These are phyloP conservation scores for Drosophila willistoni DNA, from an alignment of 1,140 invertebrate species.

Conservation along the genomic window DNA sequence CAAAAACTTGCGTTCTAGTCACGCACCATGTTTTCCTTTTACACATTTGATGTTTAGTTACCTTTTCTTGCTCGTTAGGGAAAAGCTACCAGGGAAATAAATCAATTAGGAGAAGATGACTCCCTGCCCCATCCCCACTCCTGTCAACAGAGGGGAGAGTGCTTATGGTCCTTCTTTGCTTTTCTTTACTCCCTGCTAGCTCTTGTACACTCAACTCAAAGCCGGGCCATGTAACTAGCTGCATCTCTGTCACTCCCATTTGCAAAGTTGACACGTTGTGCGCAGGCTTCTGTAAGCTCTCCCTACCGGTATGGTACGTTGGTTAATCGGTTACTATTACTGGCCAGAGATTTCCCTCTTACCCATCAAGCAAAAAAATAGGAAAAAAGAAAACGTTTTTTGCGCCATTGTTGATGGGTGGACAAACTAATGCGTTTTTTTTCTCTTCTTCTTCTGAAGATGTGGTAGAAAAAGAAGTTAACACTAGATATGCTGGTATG, in stretches of 20 bases:
- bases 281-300: constrained; percentile 33
- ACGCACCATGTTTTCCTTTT: background rate
- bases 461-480: background rate
- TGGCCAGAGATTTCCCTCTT: constrained; percentile 37
- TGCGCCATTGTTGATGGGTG: constrained; percentile 1
- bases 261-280: constrained; percentile 16
- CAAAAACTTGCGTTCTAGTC: background rate
- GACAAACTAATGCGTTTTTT: constrained; percentile 50
- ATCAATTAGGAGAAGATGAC: constrained; percentile 6
- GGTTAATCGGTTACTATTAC: constrained; percentile 50
- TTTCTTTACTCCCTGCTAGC: background rate
- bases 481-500: background rate
- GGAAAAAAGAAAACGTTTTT: background rate
- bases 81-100: background rate
- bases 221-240: constrained; percentile 57
- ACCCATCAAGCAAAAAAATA: background rate
- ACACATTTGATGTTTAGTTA: background rate
- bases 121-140: background rate
- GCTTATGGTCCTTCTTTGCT: background rate
- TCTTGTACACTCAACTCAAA: constrained; percentile 32
- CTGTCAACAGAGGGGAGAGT: too few species aligned
- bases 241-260: constrained; percentile 31
- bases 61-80: background rate
- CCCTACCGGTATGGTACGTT: background rate
- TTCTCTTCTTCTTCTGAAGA: background rate